Conservation (phyloP, 2,113 vertebrate species). For the Potamarius usumacintae region DNA sequence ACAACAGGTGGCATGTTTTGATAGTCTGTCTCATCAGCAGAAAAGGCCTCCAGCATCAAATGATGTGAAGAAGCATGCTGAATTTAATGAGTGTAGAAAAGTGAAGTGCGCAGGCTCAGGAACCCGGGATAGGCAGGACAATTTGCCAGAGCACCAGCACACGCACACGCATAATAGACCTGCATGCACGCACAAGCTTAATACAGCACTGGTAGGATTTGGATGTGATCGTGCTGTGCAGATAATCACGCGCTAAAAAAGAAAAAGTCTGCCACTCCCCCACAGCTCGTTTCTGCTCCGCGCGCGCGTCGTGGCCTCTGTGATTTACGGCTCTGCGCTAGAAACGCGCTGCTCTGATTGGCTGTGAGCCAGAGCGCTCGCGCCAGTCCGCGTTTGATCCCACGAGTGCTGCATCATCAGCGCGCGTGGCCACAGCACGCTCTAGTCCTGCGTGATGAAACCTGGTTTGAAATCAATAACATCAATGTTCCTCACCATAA, state of each 20-base stretch:
- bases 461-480: not conserved
- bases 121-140: not conserved
- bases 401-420: conserved; percentile 11
- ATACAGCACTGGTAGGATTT: not conserved
- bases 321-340: conserved; percentile 49
- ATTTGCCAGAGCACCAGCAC: not conserved
- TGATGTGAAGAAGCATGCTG: not conserved
- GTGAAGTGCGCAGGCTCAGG: not conserved
- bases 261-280: not conserved
- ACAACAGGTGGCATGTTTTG: not conserved
- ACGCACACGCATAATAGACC: not conserved
- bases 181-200: not conserved
- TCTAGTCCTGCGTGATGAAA: conserved; percentile 17
- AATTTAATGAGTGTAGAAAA: not conserved
- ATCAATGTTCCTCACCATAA: not conserved
- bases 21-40: not conserved
- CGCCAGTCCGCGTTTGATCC: conserved; percentile 16
- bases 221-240: not conserved
- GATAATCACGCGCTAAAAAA: not conserved
- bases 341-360: conserved; percentile 22
- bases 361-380: conserved; percentile 18
- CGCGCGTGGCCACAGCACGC: not conserved
- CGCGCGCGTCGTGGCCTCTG: conserved; percentile 14
- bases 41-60: not conserved
- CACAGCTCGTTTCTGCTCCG: conserved; percentile 25